Evolutionary conservation across 2,888 invertebrate genomes (phyloP).

Genomic region (Cerceris ruficornis): DNA sequence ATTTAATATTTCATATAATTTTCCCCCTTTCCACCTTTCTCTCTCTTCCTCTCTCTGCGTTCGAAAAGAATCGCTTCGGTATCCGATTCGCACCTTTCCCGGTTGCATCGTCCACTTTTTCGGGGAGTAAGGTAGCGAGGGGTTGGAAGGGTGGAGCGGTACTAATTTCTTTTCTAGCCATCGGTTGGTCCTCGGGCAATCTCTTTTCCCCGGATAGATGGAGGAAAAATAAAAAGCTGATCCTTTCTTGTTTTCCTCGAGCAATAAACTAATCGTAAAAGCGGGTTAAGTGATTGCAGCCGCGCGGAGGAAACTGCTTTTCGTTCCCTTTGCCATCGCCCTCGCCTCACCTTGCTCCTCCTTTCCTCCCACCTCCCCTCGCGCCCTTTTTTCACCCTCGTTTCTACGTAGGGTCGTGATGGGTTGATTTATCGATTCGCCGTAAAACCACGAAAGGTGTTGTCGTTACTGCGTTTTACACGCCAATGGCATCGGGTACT

Average conservation of each 20-base stretch:
- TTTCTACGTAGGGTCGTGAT: slow-evolving; percentile 41
- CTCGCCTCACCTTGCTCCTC: slow-evolving; percentile 7
- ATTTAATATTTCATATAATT: background rate
- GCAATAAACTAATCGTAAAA: slow-evolving; percentile 76
- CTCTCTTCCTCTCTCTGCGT: background rate
- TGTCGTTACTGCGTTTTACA: slow-evolving; percentile 34
- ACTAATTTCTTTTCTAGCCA: slow-evolving; percentile 34
- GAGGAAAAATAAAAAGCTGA: slow-evolving; percentile 38
- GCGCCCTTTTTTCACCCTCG: slow-evolving; percentile 19
- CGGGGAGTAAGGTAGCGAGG: too few species aligned
- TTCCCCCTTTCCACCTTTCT: background rate
- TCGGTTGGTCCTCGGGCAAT: slow-evolving; percentile 11
- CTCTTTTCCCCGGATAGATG: slow-evolving; percentile 18
- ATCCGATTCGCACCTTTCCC: background rate
- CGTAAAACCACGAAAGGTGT: slow-evolving; percentile 54
- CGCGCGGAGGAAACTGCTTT: slow-evolving; percentile 48
- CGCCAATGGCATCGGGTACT: slow-evolving; percentile 7
- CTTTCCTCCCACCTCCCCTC: background rate
- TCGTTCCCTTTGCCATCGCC: slow-evolving; percentile 26
- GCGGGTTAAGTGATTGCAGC: slow-evolving; percentile 73
- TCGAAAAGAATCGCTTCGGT: background rate
- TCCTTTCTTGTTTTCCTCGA: slow-evolving; percentile 50
- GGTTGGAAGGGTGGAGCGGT: background rate
- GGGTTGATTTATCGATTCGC: slow-evolving; percentile 59
- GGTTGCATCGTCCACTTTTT: background rate